Evolutionary conservation across 2,113 vertebrate genomes (phyloP).

Genomic region (Rousettus leschenaultii): DNA sequence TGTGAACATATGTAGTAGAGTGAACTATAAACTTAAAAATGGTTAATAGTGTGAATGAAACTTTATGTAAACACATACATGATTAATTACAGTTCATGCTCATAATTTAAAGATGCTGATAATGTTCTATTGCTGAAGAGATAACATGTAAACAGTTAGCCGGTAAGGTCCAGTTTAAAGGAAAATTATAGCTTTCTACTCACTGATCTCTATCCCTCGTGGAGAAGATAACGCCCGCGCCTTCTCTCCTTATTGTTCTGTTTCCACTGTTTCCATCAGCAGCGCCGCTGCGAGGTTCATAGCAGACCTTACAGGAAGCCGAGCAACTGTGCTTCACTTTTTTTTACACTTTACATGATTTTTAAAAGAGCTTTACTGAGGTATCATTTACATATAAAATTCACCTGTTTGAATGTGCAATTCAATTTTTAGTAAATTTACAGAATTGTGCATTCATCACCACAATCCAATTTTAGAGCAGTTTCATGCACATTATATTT

Average conservation of each 20-base stretch:
- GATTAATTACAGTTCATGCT: neutral
- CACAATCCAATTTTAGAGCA: neutral
- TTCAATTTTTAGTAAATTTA: neutral
- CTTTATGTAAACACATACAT: neutral
- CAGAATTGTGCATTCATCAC: neutral
- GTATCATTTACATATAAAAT: neutral
- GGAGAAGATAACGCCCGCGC: neutral
- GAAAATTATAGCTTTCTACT: neutral
- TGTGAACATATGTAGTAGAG: neutral
- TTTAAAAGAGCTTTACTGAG: neutral
- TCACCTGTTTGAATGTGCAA: neutral
- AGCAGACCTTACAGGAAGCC: neutral
- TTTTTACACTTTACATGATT: neutral
- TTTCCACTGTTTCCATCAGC: neutral
- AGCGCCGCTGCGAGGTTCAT: neutral
- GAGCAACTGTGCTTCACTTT: too few species aligned
- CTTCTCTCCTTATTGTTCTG: neutral
- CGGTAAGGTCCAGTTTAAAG: neutral
- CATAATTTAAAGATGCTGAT: neutral
- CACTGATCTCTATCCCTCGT: neutral
- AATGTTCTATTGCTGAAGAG: slow-evolving; percentile 1
- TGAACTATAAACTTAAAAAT: neutral
- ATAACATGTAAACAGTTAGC: neutral
- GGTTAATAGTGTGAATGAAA: neutral
- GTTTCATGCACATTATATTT: neutral